phyloP scores from a whole-genome alignment of 2,888 invertebrate species.

The Neoscelio sp. region DNA sequence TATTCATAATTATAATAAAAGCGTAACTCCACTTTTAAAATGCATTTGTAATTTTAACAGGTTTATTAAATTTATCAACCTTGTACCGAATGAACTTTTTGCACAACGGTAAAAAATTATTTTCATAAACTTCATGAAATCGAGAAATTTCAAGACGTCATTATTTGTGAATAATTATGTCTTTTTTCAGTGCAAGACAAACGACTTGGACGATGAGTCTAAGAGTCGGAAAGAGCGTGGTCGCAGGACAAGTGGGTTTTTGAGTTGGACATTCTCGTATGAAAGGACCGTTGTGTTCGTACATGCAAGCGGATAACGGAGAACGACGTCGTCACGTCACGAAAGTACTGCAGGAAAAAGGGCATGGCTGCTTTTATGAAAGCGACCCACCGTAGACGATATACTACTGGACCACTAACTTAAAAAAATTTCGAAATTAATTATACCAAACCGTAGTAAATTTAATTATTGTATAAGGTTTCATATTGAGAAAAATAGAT shows the following conservation, averaged over 20 bases:
- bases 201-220: slow-evolving; percentile 37
- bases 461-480: too few species aligned
- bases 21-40: too few species aligned
- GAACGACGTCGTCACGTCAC: slow-evolving; percentile 66
- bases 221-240: slow-evolving; percentile 54
- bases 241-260: slow-evolving; percentile 70
- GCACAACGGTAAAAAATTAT: too few species aligned
- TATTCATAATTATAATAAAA: too few species aligned
- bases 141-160: not conserved
- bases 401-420: too few species aligned
- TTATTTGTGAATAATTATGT: not conserved
- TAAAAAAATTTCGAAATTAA: too few species aligned
- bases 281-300: slow-evolving; percentile 76
- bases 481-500: too few species aligned
- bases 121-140: too few species aligned
- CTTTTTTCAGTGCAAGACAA: slow-evolving; percentile 31
- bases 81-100: too few species aligned
- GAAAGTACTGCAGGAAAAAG: slow-evolving; percentile 58
- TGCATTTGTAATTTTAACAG: too few species aligned
- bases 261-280: slow-evolving; percentile 71
- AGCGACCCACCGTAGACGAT: slow-evolving; percentile 30
- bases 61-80: too few species aligned
- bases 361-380: slow-evolving; percentile 44
- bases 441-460: too few species aligned
- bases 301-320: slow-evolving; percentile 71